Evolutionary conservation across 2,797 vertebrate species (phyloP).

Genomic region (Fringilla coelebs): DNA sequence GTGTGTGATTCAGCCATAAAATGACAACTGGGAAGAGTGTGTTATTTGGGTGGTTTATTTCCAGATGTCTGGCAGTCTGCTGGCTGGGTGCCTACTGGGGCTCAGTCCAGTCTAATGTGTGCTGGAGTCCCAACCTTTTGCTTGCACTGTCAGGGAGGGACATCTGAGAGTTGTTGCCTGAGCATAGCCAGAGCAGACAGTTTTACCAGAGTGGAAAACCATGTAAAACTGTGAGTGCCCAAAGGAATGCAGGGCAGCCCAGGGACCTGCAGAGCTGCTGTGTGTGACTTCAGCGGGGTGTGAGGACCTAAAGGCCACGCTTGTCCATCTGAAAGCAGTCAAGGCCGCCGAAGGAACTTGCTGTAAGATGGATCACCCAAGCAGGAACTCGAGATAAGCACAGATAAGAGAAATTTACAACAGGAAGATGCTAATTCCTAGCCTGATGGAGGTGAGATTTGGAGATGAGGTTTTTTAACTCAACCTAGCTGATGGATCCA

Average conservation of each 20-base stretch:
- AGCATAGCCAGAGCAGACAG: not conserved
- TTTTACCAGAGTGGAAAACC: not conserved
- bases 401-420: not conserved
- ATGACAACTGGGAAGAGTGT: not conserved
- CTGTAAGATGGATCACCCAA: not conserved
- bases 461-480: too few relatives aligned
- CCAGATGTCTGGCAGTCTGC: not conserved
- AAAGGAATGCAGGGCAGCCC: not conserved
- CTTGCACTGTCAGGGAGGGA: not conserved
- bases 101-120: not conserved
- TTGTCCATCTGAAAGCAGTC: not conserved
- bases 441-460: not conserved
- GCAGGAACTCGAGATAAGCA: not conserved
- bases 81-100: not conserved
- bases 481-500: not conserved
- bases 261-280: not conserved
- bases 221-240: not conserved
- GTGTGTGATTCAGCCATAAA: not conserved
- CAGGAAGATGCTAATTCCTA: not conserved
- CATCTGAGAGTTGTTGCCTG: not conserved
- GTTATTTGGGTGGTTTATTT: not conserved
- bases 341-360: not conserved
- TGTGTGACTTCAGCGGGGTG: accelerated
- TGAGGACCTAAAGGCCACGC: not conserved
- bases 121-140: not conserved